phyloP scores from a whole-genome alignment of 2,888 invertebrate species.

The Melanophora roralis region DNA sequence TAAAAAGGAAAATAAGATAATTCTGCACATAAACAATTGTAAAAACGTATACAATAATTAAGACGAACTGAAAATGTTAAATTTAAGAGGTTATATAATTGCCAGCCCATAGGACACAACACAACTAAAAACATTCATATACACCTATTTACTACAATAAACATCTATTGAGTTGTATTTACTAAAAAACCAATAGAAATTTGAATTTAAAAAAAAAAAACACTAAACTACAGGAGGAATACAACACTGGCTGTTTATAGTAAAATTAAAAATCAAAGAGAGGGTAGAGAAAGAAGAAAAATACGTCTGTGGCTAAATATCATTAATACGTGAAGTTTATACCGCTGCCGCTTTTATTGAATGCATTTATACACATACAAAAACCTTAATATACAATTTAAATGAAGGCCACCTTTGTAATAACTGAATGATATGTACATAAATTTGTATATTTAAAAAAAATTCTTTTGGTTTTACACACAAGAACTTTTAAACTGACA shows the following conservation, averaged over 20 bases:
- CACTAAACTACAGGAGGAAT: slow-evolving; percentile 8
- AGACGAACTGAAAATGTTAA: slow-evolving; percentile 29
- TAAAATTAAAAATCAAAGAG: neutral
- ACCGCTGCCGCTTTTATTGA: too few relatives aligned
- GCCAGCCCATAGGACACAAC: slow-evolving; percentile 35
- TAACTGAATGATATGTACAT: neutral
- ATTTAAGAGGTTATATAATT: slow-evolving; percentile 51
- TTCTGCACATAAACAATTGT: slow-evolving; percentile 23
- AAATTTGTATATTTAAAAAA: neutral
- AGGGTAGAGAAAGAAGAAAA: neutral
- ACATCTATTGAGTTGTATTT: neutral
- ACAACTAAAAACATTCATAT: slow-evolving; percentile 17
- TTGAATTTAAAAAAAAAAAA: neutral
- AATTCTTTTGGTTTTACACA: slow-evolving; percentile 36
- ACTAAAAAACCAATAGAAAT: slow-evolving; percentile 2
- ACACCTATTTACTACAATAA: neutral
- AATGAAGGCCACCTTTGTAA: neutral
- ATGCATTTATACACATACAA: neutral
- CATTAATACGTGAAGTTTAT: too few relatives aligned
- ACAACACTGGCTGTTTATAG: neutral
- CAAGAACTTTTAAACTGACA: too few relatives aligned
- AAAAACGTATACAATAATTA: slow-evolving; percentile 33
- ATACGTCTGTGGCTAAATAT: too few relatives aligned
- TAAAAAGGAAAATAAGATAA: slow-evolving; percentile 3
- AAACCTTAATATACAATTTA: neutral